Base-by-base conservation (phyloP, 2,888 invertebrate genomes). In the Aphrophora alni region DNA sequence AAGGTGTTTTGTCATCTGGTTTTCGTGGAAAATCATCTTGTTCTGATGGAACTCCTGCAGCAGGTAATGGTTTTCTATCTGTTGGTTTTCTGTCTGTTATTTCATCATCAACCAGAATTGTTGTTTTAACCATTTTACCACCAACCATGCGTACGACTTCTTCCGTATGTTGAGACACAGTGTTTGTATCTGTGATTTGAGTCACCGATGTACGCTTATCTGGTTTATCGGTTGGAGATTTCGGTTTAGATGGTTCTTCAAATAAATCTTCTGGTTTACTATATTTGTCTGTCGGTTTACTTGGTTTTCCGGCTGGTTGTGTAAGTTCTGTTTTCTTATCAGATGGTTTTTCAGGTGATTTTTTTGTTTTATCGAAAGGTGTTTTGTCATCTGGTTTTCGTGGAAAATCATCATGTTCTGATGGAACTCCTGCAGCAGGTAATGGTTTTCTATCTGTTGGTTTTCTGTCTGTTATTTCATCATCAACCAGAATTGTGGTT, bases 211-310 rank as follows among this genome's bases (percentile, higher is more conserved):
- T 26, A 14, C 7, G 75, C 26, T 51, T 75, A 77, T 51, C 3
- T 38, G 38, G 7, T 38, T 77, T 44, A 12, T 38, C 71, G 0
- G 78, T 17, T 51, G 59, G 21, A 59, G 1, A 21, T 59, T 21
- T 59, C 10, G 5, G n/a, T n/a, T 59, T 21, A 2, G 21, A 72
- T 14, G 78, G 78, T 59, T 78, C 78, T 0, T 38, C 28, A 28
- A 78, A 78, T 5, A 73, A 73, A 38, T 78, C 71, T 25, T 71
- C 71, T 17, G 77, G 77, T n/a, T 21, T 77, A n/a, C 69, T 69
- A 59, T 59, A 68, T 38, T 77, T 70, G 14, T 44, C 27, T 0
- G 71, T 33, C 0, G 77, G 77, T 71, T 77, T 77, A 0, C 70
- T 71, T 28, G 71, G 14, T 26, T 77, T 44, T 10, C 44, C 44